Conservation (phyloP, 1,140 invertebrate species). For the Aphaenogaster ashmeadi region DNA sequence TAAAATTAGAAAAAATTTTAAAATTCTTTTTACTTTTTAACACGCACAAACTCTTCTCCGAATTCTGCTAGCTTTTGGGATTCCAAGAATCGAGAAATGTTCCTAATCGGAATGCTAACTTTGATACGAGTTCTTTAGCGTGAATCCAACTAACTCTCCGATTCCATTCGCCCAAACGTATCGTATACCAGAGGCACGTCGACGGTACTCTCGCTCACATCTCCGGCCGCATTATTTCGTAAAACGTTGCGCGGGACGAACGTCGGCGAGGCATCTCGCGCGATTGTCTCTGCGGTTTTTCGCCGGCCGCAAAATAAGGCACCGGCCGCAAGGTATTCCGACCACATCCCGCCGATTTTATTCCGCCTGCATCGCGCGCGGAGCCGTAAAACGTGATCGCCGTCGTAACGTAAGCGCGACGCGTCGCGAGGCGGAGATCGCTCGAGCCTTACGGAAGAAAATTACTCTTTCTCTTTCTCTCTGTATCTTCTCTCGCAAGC, state of each 20-base stretch:
- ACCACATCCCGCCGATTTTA: slow-evolving; percentile 65
- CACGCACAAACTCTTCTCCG: background rate
- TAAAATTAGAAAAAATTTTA: no score
- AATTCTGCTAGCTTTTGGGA: background rate
- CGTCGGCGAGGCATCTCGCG: slow-evolving; percentile 29
- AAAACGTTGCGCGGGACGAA: slow-evolving; percentile 45
- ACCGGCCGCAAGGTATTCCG: slow-evolving; percentile 52
- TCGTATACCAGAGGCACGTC: background rate
- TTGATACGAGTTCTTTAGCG: background rate
- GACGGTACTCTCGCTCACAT: background rate
- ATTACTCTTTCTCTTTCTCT: background rate
- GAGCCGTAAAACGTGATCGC: slow-evolving; percentile 58
- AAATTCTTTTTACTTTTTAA: background rate
- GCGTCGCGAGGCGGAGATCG: slow-evolving; percentile 5
- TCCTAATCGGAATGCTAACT: background rate
- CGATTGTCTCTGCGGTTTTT: slow-evolving; percentile 64
- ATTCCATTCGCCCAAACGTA: background rate
- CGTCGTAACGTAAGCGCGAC: slow-evolving; percentile 48
- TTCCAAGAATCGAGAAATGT: background rate
- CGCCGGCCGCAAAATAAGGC: slow-evolving; percentile 57
- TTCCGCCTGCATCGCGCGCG: slow-evolving; percentile 51
- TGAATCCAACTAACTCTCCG: background rate
- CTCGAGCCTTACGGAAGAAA: slow-evolving; percentile 33
- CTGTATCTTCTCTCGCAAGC: background rate
- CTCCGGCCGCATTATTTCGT: slow-evolving; percentile 23